Evolutionary conservation across 1,140 invertebrate species (phyloP).

Genomic region (Drosophila mojavensis): DNA sequence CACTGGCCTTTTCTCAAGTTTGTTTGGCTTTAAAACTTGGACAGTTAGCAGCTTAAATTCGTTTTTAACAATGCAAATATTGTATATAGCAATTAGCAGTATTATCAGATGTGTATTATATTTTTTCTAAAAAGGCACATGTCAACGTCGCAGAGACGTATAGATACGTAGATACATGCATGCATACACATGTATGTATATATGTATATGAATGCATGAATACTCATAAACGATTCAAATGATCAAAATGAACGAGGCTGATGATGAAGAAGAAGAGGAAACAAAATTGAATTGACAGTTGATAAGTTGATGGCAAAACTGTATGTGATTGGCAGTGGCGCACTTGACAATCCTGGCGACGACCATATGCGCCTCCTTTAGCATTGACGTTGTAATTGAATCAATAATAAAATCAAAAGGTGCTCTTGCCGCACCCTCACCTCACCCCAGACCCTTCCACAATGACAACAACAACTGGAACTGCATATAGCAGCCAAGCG

Average conservation of each 20-base stretch:
- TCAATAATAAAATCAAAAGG: conserved; percentile 76
- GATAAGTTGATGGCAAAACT: conserved; percentile 30
- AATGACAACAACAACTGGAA: conserved; percentile 57
- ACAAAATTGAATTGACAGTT: conserved; percentile 18
- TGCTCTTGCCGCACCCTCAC: conserved; percentile 7
- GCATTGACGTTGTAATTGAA: conserved; percentile 74
- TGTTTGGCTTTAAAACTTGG: conserved; percentile 32
- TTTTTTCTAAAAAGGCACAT: conserved; percentile 44
- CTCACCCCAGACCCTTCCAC: not conserved
- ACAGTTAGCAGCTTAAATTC: conserved; percentile 61
- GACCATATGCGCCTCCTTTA: conserved; percentile 21
- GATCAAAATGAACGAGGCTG: too few species aligned
- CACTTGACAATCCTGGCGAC: conserved; percentile 37
- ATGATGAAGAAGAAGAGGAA: not conserved
- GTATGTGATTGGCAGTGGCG: conserved; percentile 11
- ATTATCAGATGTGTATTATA: conserved; percentile 65
- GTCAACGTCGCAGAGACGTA: conserved; percentile 46
- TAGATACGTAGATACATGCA: not conserved
- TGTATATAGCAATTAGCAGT: conserved; percentile 60
- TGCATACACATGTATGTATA: not conserved
- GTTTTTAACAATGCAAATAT: conserved; percentile 70
- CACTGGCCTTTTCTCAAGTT: conserved; percentile 10
- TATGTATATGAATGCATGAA: not conserved
- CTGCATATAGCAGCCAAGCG: conserved; percentile 13
- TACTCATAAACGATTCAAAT: conserved; percentile 12